Base-by-base conservation (phyloP, 2,888 invertebrate species). In the Callinectes sapidus region DNA sequence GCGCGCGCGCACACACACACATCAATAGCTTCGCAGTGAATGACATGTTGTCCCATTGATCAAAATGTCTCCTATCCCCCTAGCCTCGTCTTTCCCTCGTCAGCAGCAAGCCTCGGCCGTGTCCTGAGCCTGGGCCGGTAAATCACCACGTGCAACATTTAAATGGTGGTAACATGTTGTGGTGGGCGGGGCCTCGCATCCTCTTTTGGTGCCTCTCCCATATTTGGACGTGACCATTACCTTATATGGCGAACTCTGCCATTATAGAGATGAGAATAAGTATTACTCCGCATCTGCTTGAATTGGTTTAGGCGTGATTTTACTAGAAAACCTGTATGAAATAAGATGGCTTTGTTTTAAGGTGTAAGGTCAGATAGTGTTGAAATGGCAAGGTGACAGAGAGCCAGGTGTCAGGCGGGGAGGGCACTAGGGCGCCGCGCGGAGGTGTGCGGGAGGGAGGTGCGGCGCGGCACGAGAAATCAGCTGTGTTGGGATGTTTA, bases 181-280 rank as follows among this genome's bases (percentile, higher is more conserved):
- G 85, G 88, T 81, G 89, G 92, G 92, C 92, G 92, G 92, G 91
- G 92, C 91, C 81, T 88, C 54, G 35, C 66, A 81, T 81, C 92
- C 92, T 91, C 88, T 91, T 91, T 91, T 91, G 92, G 92, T 88
- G 91, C 55, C 89, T 92, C 89, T 92, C 54, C 94, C 94, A 91
- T 90, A 94, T 94, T 90, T 90, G 94, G 94, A 39, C 39, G 14
- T 90, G 94, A 91, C 71, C 85, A 91, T 92, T 90, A 61, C 94
- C 94, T 94, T 91, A 94, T 94, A 92, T 94, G 94, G 94, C 91
- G 91, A 94, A 92, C 92, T 61, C 90, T 87, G 92, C 90, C 92
- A 91, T 90, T 90, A 92, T 89, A 87, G 91, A 92, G 91, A 90
- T 77, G 87, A 91, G 88, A 90, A 92, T 90, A 92, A 77, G 91